Conservation (phyloP, 2,797 vertebrate genomes). For the Melanotaenia trifasciata region DNA sequence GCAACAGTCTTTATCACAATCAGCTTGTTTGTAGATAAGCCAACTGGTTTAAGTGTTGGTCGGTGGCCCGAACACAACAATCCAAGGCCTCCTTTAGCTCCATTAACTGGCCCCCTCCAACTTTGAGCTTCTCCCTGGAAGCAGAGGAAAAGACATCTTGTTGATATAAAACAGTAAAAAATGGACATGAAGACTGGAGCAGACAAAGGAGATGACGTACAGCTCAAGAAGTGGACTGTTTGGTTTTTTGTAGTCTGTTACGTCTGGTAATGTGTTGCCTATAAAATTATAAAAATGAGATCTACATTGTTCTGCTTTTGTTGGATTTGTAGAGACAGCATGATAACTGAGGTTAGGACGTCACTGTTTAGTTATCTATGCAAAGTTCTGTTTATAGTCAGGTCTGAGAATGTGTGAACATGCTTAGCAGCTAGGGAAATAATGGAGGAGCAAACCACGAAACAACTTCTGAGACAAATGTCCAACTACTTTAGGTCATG, state of each 20-base stretch:
- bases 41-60: conserved; percentile 61
- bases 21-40: not conserved
- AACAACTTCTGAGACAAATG: not conserved
- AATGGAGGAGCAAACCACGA: not conserved
- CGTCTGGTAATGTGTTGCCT: not conserved
- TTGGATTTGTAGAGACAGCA: not conserved
- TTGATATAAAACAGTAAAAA: not conserved
- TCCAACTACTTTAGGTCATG: not conserved
- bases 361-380: not conserved
- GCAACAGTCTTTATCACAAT: not conserved
- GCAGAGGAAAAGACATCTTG: conserved; percentile 2
- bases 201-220: not conserved
- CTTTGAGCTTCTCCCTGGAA: conserved; percentile 85
- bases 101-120: conserved; percentile 86
- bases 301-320: too few relatives aligned
- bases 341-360: not conserved
- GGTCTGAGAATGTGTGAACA: not conserved
- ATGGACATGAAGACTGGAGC: not conserved
- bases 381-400: not conserved
- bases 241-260: conserved; percentile 1
- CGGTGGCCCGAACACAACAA: conserved; percentile 74
- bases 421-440: not conserved
- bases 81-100: conserved; percentile 85
- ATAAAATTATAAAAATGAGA: not conserved
- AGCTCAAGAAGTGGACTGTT: not conserved